Evolutionary conservation across 2,113 vertebrate species (phyloP).

Genomic region (Clarias batrachus): DNA sequence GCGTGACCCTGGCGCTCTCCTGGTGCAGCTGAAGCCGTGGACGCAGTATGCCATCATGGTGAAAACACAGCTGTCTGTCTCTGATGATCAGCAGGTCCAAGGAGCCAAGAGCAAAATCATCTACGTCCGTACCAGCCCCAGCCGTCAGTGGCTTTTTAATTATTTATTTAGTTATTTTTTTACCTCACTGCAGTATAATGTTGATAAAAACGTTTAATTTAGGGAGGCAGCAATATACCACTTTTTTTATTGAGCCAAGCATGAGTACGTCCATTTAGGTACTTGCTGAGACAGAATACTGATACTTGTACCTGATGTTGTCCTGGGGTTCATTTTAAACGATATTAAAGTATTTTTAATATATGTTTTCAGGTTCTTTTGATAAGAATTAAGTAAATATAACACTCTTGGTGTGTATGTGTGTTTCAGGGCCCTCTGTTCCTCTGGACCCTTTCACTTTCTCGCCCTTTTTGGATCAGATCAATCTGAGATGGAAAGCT

Average conservation of each 20-base stretch:
- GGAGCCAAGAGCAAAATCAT: constrained; percentile 98
- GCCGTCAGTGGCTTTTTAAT: constrained; percentile 74
- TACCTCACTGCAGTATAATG: neutral
- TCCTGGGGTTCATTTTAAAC: no score
- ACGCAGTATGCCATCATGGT: constrained; percentile 97
- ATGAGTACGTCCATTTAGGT: no score
- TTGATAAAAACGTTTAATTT: neutral
- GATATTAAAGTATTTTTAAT: no score
- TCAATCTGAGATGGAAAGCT: constrained; percentile 93
- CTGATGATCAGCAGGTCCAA: constrained; percentile 84
- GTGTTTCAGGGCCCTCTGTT: constrained; percentile 82
- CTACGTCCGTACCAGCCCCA: constrained; percentile 89
- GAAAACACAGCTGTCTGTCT: constrained; percentile 90
- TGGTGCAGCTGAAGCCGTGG: constrained; percentile 89
- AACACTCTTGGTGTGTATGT: neutral
- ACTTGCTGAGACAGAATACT: no score
- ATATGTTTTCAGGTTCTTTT: no score
- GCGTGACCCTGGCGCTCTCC: constrained; percentile 79
- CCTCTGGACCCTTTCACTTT: constrained; percentile 89
- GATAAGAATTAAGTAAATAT: no score
- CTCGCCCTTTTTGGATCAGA: constrained; percentile 93
- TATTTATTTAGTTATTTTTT: neutral
- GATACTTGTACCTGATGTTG: no score
- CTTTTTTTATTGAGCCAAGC: no score
- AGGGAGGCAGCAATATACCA: no score